These are phyloP conservation scores for Pipra filicauda DNA, from an alignment of 2,113 vertebrate genomes.

Conservation along the genomic window DNA sequence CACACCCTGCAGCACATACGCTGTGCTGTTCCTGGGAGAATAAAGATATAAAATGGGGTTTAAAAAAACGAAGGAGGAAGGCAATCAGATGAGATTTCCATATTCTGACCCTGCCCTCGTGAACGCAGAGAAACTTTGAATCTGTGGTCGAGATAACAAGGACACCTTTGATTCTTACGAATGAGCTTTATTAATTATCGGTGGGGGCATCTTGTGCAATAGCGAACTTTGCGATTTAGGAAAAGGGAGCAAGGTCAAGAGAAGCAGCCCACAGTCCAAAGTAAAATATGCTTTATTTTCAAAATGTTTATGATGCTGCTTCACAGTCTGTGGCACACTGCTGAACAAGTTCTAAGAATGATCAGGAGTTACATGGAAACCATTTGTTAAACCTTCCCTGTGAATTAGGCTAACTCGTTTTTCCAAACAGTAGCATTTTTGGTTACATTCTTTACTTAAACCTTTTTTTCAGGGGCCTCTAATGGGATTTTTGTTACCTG, in stretches of 20 bases:
- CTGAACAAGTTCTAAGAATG: not conserved
- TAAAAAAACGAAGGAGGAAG: not conserved
- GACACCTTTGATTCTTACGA: not conserved
- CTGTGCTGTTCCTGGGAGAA: not conserved
- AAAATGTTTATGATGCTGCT: not conserved
- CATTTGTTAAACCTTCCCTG: not conserved
- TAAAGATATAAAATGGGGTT: rapidly evolving
- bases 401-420: not conserved
- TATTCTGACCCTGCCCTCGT: not conserved
- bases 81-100: not conserved
- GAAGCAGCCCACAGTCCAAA: not conserved
- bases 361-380: not conserved
- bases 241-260: not conserved
- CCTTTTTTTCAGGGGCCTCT: not conserved
- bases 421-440: not conserved
- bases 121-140: not conserved
- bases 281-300: not conserved
- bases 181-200: not conserved
- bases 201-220: not conserved
- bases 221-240: not conserved
- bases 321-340: rapidly evolving
- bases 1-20: rapidly evolving
- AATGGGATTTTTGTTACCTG: not conserved
- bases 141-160: not conserved
- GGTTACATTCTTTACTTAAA: not conserved